phyloP scores from a whole-genome alignment of 2,797 vertebrate genomes.

The Spondyliosoma cantharus region DNA sequence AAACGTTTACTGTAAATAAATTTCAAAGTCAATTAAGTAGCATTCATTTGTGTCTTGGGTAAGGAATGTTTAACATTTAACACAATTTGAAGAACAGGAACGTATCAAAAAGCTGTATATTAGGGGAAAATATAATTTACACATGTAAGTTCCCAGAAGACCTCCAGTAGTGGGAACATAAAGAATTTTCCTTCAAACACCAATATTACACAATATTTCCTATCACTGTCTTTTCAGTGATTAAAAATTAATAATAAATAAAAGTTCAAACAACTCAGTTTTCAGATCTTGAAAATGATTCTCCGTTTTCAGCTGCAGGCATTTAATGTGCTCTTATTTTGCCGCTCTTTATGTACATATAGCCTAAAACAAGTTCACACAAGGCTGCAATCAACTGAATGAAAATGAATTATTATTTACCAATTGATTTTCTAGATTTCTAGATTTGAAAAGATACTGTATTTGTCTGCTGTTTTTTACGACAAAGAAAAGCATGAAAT shows the following conservation, averaged over 20 bases:
- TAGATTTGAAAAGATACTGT: not conserved
- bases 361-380: not conserved
- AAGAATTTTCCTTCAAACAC: not conserved
- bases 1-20: constrained; percentile 28
- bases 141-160: not conserved
- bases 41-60: not conserved
- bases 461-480: not conserved
- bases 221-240: not conserved
- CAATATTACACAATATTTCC: not conserved
- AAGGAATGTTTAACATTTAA: not conserved
- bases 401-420: not conserved
- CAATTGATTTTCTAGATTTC: not conserved
- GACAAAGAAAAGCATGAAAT: not conserved
- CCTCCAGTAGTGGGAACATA: not conserved
- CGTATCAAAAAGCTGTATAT: not conserved
- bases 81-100: not conserved
- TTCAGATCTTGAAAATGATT: not conserved
- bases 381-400: too few relatives aligned
- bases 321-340: not conserved
- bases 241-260: not conserved
- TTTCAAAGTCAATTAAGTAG: not conserved
- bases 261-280: not conserved
- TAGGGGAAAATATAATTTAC: not conserved
- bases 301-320: not conserved
- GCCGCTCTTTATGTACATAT: not conserved